phyloP scores from a whole-genome alignment of 1,140 invertebrate species.

The Bombyx mandarina region DNA sequence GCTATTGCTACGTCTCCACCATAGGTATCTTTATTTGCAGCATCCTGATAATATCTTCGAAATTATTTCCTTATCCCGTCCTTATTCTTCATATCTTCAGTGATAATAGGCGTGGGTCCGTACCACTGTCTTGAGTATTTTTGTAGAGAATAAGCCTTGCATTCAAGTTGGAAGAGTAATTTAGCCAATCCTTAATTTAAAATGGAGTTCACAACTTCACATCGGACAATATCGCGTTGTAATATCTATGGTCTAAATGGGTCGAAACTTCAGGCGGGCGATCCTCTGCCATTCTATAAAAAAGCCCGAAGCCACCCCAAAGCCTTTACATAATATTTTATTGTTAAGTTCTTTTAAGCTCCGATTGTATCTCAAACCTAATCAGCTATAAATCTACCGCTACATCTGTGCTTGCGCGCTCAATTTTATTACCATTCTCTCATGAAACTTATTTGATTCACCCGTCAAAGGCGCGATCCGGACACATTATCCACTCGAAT shows the following conservation, averaged over 20 bases:
- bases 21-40: no score
- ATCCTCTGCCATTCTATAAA: no score
- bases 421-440: conserved; percentile 69
- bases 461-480: conserved; percentile 46
- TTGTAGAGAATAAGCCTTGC: no score
- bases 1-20: no score
- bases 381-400: conserved; percentile 59
- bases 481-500: no score
- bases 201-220: not conserved
- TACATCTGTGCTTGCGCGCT: conserved; percentile 63
- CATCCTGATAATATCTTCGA: no score
- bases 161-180: not conserved
- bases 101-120: no score
- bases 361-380: conserved; percentile 22
- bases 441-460: conserved; percentile 60
- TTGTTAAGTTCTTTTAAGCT: not conserved
- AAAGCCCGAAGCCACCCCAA: no score
- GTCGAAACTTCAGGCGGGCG: not conserved
- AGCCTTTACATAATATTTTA: not conserved
- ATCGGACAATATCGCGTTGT: not conserved
- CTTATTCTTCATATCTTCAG: no score
- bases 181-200: not conserved
- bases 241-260: not conserved
- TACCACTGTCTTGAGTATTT: no score
- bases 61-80: no score